These are phyloP conservation scores for Syndactyla subalaris DNA, from an alignment of 2,797 vertebrate species.

Conservation along the genomic window DNA sequence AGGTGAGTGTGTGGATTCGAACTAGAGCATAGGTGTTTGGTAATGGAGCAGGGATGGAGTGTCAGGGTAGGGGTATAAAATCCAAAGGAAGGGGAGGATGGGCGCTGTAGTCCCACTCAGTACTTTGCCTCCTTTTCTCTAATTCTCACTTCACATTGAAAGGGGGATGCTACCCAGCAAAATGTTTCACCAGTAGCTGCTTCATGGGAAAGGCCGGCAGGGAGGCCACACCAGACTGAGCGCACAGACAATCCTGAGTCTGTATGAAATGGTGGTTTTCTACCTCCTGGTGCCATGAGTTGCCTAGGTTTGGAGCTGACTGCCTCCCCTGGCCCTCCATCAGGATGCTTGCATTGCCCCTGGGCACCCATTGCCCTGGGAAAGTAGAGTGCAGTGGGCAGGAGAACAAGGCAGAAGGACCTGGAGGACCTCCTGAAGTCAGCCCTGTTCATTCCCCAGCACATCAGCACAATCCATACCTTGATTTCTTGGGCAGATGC, in stretches of 20 bases:
- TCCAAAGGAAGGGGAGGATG: background rate
- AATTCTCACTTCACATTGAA: background rate
- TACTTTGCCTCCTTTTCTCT: background rate
- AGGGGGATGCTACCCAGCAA: background rate
- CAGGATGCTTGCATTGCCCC: rapidly evolving
- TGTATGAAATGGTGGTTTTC: background rate
- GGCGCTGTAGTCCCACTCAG: background rate
- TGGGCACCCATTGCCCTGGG: background rate
- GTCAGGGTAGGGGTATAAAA: background rate
- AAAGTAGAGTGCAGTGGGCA: background rate
- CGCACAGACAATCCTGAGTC: background rate
- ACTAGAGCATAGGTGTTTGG: background rate
- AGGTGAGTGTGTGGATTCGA: slow-evolving; percentile 77
- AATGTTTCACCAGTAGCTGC: background rate
- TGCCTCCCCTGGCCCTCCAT: background rate
- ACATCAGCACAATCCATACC: background rate
- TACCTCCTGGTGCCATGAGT: background rate
- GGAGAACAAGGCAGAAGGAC: background rate
- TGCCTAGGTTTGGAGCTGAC: background rate
- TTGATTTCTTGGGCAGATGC: background rate
- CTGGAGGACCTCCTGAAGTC: background rate
- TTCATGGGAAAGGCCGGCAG: background rate
- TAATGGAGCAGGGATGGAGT: rapidly evolving
- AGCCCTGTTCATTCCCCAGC: background rate
- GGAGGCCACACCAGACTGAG: background rate